A percentile compares a stretch with the other conserved stretches of the same genome.
These are phyloP conservation scores for Trichogramma dendrolimi DNA, from an alignment of 2,888 invertebrate species.

Conservation along the genomic window DNA sequence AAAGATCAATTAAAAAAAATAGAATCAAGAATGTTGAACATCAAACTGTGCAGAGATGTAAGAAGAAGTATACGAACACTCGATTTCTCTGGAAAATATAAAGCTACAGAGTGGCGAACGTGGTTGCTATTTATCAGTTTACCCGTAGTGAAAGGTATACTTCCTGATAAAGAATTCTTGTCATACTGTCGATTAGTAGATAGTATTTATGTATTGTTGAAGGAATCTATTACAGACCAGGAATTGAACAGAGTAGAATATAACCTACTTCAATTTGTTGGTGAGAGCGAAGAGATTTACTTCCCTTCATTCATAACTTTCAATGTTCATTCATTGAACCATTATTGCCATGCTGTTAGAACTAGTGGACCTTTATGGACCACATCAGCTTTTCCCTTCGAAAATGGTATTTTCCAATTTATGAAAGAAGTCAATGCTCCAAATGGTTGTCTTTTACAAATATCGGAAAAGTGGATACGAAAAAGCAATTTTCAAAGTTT, in stretches of 20 bases:
- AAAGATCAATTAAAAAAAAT: not conserved
- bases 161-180: conserved; percentile 3
- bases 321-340: conserved; percentile 2
- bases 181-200: too few relatives aligned
- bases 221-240: not conserved
- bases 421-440: conserved; percentile 2
- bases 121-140: conserved; percentile 20
- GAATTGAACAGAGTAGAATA: conserved; percentile 3
- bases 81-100: conserved; percentile 8
- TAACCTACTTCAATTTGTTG: conserved; percentile 4
- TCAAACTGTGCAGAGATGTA: not conserved
- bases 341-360: conserved; percentile 6
- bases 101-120: conserved; percentile 23
- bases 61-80: conserved; percentile 1
- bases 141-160: conserved; percentile 17
- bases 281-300: not conserved
- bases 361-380: conserved; percentile 3
- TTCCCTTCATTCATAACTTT: not conserved
- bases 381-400: conserved; percentile 11
- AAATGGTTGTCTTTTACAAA: conserved; percentile 4
- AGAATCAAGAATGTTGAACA: conserved; percentile 1
- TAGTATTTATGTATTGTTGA: conserved; percentile 1
- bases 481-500: not conserved
- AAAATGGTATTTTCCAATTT: conserved; percentile 6
- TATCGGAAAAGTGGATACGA: conserved; percentile 2